Evolutionary conservation across 2,888 invertebrate genomes (phyloP), one percentile per base, ranked within the genome.

Genomic region (Cotesia congregata): DNA sequence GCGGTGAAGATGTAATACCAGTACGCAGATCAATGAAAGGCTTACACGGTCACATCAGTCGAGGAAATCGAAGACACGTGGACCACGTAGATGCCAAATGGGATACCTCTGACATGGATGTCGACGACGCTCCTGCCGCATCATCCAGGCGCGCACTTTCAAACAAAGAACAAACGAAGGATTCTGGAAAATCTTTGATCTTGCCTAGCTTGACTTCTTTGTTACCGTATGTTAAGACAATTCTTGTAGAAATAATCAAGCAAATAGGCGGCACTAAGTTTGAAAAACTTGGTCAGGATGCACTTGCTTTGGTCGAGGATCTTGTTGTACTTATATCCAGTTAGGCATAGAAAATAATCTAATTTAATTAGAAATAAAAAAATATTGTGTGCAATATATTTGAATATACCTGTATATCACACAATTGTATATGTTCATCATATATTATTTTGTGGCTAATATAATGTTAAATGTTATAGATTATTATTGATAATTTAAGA

Each of bases 101-200:
- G 70, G 65, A 75, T 39, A 70, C 40, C 38, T 75, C 64, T 1
- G 70, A 70, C 50, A 70, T 75, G 70, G 75, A 70, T 17, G 39
- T 40, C 12, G 75, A 75, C n/a, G 30, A 41, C 5, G 30, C 38
- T 65, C 17, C 50, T 65, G 30, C 62, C 6, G 9, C 6, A 50
- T 30, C 62, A 20, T 41, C 20, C 15, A 75, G 39, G 20, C 9
- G 70, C 1, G 12, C 20, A 6, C 9, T 62, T 3, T 62, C n/a
- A 17, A 17, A 17, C 1, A n/a, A 15, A 6, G 5, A 17, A n/a
- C 15, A 62, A 6, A 62, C n/a, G 1, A 12, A 6, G 9, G 15
- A n/a, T 1, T n/a, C 9, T n/a, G 6, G n/a, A 39, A 39, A 30
- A 41, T 68, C 41, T 5, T 15, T 6, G n/a, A 17, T 17, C 17